Evolutionary conservation across 1,140 invertebrate species (phyloP), one percentile per base, ranked within the genome.

Genomic region (Copidosoma floridanum): DNA sequence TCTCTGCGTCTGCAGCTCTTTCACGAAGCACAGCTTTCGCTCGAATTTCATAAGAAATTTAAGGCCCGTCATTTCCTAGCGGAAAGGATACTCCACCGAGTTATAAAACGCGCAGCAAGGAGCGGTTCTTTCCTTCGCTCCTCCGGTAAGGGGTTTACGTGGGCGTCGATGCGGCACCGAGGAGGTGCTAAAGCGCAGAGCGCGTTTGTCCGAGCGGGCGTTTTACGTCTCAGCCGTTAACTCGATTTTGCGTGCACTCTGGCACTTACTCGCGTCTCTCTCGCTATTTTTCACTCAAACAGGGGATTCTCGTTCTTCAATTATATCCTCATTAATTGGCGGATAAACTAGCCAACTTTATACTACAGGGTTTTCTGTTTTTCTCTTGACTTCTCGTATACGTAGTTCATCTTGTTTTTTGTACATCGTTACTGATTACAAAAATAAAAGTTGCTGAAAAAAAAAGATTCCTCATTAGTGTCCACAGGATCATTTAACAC

Each of bases 141-240:
- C 61, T 64, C 63, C 56, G 60, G 57, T 47, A 48, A 48, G 52
- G 61, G 52, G 52, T 55, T 65, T 66, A 69, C 63, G 67, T 60
- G 63, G 60, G 62, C 56, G 58, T 61, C n/a, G 29, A 62, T 66
- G 69, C 65, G 69, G 66, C 65, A 64, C 59, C 58, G 57, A 54
- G 67, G 56, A 66, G 64, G 67, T 68, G 65, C 58, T 71, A 68
- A 71, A 68, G 65, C 63, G 64, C 64, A 20, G 64, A 67, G 68
- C 50, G 64, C 65, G 69, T 70, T 68, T 65, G 68, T 70, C 66
- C 65, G 61, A 61, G 67, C 65, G 67, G 54, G 68, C 67, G 68
- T 68, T 67, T 67, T 68, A 62, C 65, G 57, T n/a, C n/a, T n/a
- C n/a, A n/a, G 52, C 63, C 65, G 65, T 67, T 68, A 71, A 68